A percentile compares a stretch with the other conserved stretches of the same genome.
Evolutionary conservation across 2,113 vertebrate species (phyloP).

Genomic region (Narcine bancroftii): DNA sequence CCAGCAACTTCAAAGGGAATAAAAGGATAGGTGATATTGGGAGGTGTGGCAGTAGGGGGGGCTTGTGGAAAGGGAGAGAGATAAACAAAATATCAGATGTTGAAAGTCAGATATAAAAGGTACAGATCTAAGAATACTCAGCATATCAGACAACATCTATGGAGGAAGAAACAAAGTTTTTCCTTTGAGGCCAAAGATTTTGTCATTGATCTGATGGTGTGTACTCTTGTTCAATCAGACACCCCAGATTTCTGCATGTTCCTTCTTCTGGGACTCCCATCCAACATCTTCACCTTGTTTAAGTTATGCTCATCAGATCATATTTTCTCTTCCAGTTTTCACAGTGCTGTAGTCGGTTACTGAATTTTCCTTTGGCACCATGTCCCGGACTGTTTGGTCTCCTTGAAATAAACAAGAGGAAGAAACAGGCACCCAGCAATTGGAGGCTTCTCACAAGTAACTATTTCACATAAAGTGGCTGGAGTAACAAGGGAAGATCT

Average conservation of each 20-base stretch:
- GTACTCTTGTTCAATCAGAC: background rate
- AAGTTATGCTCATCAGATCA: background rate
- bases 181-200: too few relatives aligned
- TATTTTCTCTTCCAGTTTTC: background rate
- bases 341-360: background rate
- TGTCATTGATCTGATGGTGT: background rate
- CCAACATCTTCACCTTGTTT: background rate
- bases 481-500: background rate
- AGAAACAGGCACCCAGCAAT: background rate
- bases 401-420: background rate
- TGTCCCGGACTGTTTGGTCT: background rate
- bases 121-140: too few relatives aligned
- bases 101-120: too few relatives aligned
- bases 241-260: background rate
- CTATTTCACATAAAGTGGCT: background rate
- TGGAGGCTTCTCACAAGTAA: background rate
- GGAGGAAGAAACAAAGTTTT: too few relatives aligned
- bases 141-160: too few relatives aligned
- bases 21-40: background rate
- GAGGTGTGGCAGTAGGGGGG: too few relatives aligned
- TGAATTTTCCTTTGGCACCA: background rate
- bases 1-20: background rate
- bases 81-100: too few relatives aligned
- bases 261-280: background rate
- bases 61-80: too few relatives aligned